Base-by-base conservation (phyloP, 2,113 vertebrate species). In the Lethenteron reissneri region DNA sequence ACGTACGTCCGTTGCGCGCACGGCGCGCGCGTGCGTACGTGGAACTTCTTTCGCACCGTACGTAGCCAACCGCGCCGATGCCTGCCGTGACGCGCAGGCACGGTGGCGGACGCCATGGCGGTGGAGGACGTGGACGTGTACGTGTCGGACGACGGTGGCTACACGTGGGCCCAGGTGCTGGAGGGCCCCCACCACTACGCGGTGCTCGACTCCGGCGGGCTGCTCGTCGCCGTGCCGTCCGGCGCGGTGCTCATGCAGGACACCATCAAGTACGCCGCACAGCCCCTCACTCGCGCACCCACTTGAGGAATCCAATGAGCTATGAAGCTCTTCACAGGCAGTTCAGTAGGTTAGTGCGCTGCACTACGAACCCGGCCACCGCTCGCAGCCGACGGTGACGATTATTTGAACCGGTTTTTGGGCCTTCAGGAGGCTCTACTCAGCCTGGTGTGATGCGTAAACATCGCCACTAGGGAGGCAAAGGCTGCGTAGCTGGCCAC, bases 141-240 rank as follows among this genome's bases (percentile, higher is more conserved):
- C 41, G 84, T 92, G 75, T 92, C 92, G 7, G 88, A 92, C 56
- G 88, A 96, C 1, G 92, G 92, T 0, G 92, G 92, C 56, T 95
- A 96, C 80, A 84, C 86, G 1, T 95, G 92, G 92, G 59, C 80
- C 4, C 78, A 79, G 76, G 87, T 88, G 74, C 83, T 95, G 73
- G 78, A 76, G 71, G 90, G 90, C 10, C 90, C 90, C 0, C 92
- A 96, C 77, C 86, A 92, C 71, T 95, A 95, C 1, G 85, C 88
- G 70, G 90, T 96, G 76, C 77, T 96, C 77, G 92, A 96, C 73
- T 96, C 90, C 0, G 92, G 92, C 5, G 88, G 88, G 13, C 82
- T 96, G 74, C 83, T 96, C 13, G 86, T 90, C 71, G 92, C 90
- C 56, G 81, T 95, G 57, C 83, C 90, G 70, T 86, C 94, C 77